Evolutionary conservation across 2,797 vertebrate genomes (phyloP).

Genomic region (Coranthus polyacanthus): DNA sequence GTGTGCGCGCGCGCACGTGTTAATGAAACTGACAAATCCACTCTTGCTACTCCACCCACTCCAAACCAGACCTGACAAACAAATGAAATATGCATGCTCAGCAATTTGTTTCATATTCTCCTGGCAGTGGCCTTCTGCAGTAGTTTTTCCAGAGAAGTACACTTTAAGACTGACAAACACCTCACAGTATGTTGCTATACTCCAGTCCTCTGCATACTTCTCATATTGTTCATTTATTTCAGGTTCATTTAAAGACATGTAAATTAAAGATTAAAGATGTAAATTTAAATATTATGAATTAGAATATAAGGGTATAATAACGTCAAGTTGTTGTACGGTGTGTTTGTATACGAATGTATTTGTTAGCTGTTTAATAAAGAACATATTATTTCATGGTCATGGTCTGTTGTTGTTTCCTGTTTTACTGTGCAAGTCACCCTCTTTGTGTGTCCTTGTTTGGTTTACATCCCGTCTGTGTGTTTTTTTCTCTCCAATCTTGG

Average conservation of each 20-base stretch:
- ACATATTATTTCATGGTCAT: too few species aligned
- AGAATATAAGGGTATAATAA: too few species aligned
- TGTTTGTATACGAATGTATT: too few species aligned
- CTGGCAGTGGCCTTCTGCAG: slow-evolving; percentile 45
- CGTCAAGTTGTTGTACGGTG: too few species aligned
- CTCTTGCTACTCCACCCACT: slow-evolving; percentile 49
- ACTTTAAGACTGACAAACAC: slow-evolving; percentile 26
- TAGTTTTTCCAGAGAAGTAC: slow-evolving; percentile 35
- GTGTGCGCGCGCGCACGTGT: slow-evolving; percentile 20
- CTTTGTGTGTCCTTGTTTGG: too few species aligned
- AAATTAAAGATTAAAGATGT: too few species aligned
- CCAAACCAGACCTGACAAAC: slow-evolving; percentile 64
- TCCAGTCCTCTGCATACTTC: not conserved
- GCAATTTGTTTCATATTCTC: slow-evolving; percentile 59
- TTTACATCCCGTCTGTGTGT: too few species aligned
- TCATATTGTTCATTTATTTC: not conserved
- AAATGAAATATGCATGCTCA: slow-evolving; percentile 66
- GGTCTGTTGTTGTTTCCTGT: too few species aligned
- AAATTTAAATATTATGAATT: too few species aligned
- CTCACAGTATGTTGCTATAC: not conserved
- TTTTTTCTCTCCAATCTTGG: too few species aligned
- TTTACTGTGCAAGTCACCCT: too few species aligned
- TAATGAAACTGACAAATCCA: slow-evolving; percentile 63
- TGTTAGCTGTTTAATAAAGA: too few species aligned
- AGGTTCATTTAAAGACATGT: not conserved